These are phyloP conservation scores for Danionella dracula DNA, from an alignment of 2,797 vertebrate genomes.

Conservation along the genomic window DNA sequence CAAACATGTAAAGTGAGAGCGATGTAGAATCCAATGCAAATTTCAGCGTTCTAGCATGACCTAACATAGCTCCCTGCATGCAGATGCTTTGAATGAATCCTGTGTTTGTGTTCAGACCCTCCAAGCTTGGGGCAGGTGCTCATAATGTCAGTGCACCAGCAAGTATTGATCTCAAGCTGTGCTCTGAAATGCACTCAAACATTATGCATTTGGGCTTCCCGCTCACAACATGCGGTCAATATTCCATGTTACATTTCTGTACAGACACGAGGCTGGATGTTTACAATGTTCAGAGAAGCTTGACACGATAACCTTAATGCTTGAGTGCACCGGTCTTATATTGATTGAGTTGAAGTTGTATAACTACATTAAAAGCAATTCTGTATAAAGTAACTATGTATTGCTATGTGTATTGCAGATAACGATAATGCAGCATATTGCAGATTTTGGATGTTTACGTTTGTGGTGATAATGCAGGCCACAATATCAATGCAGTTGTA, in stretches of 20 bases:
- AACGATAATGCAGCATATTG: too few species aligned
- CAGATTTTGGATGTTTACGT: too few species aligned
- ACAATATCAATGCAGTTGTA: too few species aligned
- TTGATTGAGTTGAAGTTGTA: too few species aligned
- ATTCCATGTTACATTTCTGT: background rate
- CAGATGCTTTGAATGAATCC: slow-evolving; percentile 17
- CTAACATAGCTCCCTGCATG: slow-evolving; percentile 11
- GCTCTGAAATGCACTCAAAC: slow-evolving; percentile 8
- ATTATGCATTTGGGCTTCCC: background rate
- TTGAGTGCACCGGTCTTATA: too few species aligned
- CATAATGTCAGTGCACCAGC: background rate
- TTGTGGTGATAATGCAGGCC: too few species aligned
- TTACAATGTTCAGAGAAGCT: background rate
- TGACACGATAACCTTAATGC: background rate
- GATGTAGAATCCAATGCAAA: slow-evolving; percentile 12
- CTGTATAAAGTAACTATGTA: too few species aligned
- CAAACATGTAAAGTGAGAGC: slow-evolving; percentile 17
- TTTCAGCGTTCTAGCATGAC: background rate
- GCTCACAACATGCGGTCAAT: background rate
- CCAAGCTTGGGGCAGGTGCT: background rate
- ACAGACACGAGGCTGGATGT: background rate
- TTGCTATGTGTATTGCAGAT: too few species aligned
- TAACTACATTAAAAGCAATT: too few species aligned
- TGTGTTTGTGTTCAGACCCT: slow-evolving; percentile 7
- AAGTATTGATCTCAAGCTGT: slow-evolving; percentile 5